A percentile compares a stretch with the other conserved stretches of the same genome.
Conservation (phyloP, 2,888 invertebrate species). For the Spisula subtruncata region DNA sequence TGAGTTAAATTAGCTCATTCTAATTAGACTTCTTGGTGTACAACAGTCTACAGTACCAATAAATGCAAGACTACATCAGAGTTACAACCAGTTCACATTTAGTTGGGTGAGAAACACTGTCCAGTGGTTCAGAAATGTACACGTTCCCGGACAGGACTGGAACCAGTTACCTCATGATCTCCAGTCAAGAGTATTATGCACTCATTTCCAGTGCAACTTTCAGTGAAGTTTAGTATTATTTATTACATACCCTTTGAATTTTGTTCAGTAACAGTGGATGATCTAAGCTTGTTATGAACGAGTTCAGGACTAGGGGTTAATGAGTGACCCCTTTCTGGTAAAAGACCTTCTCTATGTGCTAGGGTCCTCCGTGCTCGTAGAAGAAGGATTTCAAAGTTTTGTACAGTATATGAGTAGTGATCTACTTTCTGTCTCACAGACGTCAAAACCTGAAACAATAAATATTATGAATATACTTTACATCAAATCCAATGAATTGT, state of each 20-base stretch:
- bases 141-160: too few species aligned
- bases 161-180: too few species aligned
- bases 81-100: too few species aligned
- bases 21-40: too few species aligned
- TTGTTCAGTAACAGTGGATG: slow-evolving; percentile 60
- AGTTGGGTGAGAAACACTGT: too few species aligned
- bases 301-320: slow-evolving; percentile 69
- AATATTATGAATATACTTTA: background rate
- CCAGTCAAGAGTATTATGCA: too few species aligned
- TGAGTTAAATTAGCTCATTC: too few species aligned
- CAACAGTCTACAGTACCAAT: too few species aligned
- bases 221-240: background rate
- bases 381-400: slow-evolving; percentile 90
- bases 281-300: slow-evolving; percentile 60
- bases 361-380: slow-evolving; percentile 94
- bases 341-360: slow-evolving; percentile 78
- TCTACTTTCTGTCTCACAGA: slow-evolving; percentile 96
- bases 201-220: too few species aligned
- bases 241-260: slow-evolving; percentile 67
- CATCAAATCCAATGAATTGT: too few species aligned
- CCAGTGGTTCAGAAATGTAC: too few species aligned
- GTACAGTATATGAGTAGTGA: slow-evolving; percentile 89
- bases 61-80: too few species aligned
- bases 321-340: slow-evolving; percentile 67
- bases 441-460: slow-evolving; percentile 90